Evolutionary conservation across 1,140 invertebrate genomes (phyloP).

Genomic region (Eriosoma lanigerum): DNA sequence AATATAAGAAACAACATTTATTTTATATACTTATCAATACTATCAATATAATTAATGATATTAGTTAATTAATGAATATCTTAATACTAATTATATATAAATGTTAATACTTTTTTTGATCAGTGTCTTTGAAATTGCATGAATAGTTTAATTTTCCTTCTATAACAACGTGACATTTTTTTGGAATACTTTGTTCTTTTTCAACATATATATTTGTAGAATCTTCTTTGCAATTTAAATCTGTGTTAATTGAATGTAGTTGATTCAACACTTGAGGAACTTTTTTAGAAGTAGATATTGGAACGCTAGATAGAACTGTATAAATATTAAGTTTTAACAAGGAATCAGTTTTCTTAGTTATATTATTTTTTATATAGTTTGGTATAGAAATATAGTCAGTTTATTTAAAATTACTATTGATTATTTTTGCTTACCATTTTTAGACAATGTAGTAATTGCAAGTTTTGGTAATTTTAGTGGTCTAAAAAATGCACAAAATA

Average conservation of each 20-base stretch:
- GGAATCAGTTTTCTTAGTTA: background rate
- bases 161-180: no score
- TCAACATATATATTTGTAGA: background rate
- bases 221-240: background rate
- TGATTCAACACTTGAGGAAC: background rate
- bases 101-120: no score
- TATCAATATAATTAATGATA: no score
- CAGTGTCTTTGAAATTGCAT: no score
- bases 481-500: background rate
- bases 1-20: no score
- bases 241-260: background rate
- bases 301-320: background rate
- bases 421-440: background rate
- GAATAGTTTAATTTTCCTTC: no score
- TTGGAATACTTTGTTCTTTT: no score
- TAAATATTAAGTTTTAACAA: background rate
- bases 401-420: background rate
- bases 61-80: no score
- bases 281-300: background rate
- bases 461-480: constrained; percentile 7
- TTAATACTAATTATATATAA: no score
- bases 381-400: background rate
- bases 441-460: background rate
- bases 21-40: no score
- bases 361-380: background rate